These are phyloP conservation scores for zebrafish (Danio rerio) DNA, from an alignment of 2,113 vertebrate genomes.

Conservation along the genomic window GRCz12tu NC_133178.1:21716501-21717000, in stretches of 20 bases:
- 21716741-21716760: neutral
- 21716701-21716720: no score
- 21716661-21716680: no score
- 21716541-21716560: no score
- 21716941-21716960: constrained; percentile 70
- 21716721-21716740: no score
- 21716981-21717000: constrained; percentile 34
- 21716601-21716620: no score
- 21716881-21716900: constrained; percentile 70
- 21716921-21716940: constrained; percentile 71
- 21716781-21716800: neutral
- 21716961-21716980: constrained; percentile 73
- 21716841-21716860: neutral
- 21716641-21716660: no score
- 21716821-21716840: neutral
- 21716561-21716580: no score
- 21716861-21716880: neutral
- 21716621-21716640: no score
- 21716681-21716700: no score
- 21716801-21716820: neutral
- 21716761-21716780: constrained; percentile 21
- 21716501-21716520: no score
- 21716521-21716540: no score
- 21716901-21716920: constrained; percentile 72
- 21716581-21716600: no score